Percentiles rank a stretch among this genome's conserved stretches.
Evolutionary conservation across 2,797 vertebrate genomes (phyloP).

Genomic region (Chaenodraco wilsoni): DNA sequence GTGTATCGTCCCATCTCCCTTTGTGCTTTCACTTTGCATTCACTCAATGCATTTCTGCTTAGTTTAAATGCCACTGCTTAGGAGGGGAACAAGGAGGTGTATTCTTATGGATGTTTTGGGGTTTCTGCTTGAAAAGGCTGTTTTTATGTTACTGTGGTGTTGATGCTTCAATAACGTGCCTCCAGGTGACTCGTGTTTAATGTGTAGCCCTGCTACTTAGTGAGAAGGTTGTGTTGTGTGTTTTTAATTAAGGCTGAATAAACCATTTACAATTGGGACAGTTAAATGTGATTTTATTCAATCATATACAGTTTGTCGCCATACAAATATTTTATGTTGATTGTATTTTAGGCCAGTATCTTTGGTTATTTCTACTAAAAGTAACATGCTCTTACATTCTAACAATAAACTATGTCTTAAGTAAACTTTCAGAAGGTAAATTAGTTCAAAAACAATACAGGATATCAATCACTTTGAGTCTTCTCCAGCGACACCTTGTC

Average conservation of each 20-base stretch:
- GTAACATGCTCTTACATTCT: conserved; percentile 15
- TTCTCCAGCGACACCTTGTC: conserved; percentile 24
- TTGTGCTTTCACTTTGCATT: conserved; percentile 54
- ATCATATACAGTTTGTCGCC: conserved; percentile 27
- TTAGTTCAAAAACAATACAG: conserved; percentile 26
- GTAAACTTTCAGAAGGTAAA: conserved; percentile 11
- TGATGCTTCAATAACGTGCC: conserved; percentile 57
- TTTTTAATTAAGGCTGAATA: conserved; percentile 71
- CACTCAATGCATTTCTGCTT: conserved; percentile 46
- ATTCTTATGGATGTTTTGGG: conserved; percentile 34
- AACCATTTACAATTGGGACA: conserved; percentile 60
- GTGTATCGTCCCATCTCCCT: conserved; percentile 6
- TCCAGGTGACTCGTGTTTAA: conserved; percentile 48
- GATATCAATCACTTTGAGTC: conserved; percentile 47
- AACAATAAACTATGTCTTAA: conserved; percentile 9
- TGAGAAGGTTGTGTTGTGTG: conserved; percentile 52
- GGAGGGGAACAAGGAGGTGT: conserved; percentile 21
- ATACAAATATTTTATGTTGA: conserved; percentile 13
- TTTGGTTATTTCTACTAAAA: conserved; percentile 4
- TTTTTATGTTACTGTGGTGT: conserved; percentile 41
- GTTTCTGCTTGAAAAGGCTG: conserved; percentile 46
- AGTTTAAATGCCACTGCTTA: conserved; percentile 50
- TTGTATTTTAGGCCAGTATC: conserved; percentile 34
- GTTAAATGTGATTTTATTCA: conserved; percentile 61
- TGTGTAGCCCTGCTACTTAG: conserved; percentile 47